Evolutionary conservation across 1,140 invertebrate species (phyloP).

Genomic region (Drosophila willistoni): DNA sequence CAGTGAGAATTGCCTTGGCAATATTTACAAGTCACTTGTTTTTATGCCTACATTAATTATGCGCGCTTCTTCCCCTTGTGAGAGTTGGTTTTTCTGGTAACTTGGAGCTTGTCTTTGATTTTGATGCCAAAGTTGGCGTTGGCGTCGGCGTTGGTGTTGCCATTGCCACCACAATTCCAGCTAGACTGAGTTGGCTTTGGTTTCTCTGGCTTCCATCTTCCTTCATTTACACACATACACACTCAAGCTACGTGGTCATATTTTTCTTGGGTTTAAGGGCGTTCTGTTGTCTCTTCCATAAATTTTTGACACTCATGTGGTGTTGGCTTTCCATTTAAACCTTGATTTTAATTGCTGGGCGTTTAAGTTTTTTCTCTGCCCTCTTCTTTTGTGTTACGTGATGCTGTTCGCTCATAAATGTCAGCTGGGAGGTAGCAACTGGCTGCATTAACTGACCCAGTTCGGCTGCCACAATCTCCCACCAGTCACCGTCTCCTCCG

Average conservation of each 20-base stretch:
- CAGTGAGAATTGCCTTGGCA: slow-evolving; percentile 61
- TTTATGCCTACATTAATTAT: slow-evolving; percentile 82
- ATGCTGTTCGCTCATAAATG: slow-evolving; percentile 65
- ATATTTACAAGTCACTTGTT: slow-evolving; percentile 82
- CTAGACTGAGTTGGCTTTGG: slow-evolving; percentile 55
- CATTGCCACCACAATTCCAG: slow-evolving; percentile 66
- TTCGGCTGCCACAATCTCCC: slow-evolving; percentile 45
- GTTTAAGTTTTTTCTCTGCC: slow-evolving; percentile 40
- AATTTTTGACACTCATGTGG: slow-evolving; percentile 68
- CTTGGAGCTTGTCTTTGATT: slow-evolving; percentile 70
- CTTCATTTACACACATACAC: slow-evolving; percentile 14
- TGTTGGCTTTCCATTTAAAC: slow-evolving; percentile 42
- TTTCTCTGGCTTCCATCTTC: slow-evolving; percentile 44
- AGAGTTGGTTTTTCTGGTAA: slow-evolving; percentile 66
- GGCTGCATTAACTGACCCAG: slow-evolving; percentile 78
- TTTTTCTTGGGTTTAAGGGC: slow-evolving; percentile 45
- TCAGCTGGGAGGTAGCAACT: slow-evolving; percentile 66
- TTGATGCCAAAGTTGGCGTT: slow-evolving; percentile 53
- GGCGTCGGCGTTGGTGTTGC: slow-evolving; percentile 17
- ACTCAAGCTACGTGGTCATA: slow-evolving; percentile 42
- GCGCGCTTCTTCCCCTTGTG: slow-evolving; percentile 68
- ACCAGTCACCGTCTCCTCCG: background rate
- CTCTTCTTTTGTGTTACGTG: slow-evolving; percentile 1
- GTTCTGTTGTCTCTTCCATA: slow-evolving; percentile 61
- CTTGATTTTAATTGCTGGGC: slow-evolving; percentile 63